These are phyloP conservation scores for Chironomus tepperi DNA, from an alignment of 1,140 invertebrate species.

Conservation along the genomic window DNA sequence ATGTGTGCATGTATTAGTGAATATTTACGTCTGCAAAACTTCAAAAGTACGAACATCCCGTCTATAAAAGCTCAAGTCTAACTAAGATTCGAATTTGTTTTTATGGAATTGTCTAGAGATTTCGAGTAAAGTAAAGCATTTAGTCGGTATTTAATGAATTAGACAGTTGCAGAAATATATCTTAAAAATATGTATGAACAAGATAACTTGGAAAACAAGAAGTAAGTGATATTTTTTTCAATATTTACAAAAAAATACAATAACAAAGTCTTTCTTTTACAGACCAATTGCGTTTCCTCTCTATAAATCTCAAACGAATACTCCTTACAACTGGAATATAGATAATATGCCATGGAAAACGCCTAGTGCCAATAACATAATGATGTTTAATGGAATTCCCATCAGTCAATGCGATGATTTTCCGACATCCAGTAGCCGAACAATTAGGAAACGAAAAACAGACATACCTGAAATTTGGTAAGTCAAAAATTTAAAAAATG, in stretches of 20 bases:
- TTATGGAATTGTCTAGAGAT: too few relatives aligned
- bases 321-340: neutral
- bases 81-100: too few relatives aligned
- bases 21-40: too few relatives aligned
- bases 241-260: neutral
- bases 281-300: neutral
- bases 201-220: neutral
- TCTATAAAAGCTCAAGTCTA: too few relatives aligned
- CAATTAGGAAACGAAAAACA: neutral
- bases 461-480: constrained; percentile 26
- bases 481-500: too few relatives aligned
- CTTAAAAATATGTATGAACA: neutral
- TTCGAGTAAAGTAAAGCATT: neutral
- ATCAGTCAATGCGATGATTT: neutral
- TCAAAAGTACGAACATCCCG: too few relatives aligned
- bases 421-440: neutral
- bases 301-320: neutral
- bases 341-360: neutral
- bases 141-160: neutral
- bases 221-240: neutral
- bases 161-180: neutral
- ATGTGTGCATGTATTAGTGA: too few relatives aligned
- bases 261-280: neutral
- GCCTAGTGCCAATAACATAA: neutral
- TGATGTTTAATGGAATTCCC: neutral